Base-by-base conservation (phyloP, 2,113 vertebrate species). In the Phylloscopus whistleri region DNA sequence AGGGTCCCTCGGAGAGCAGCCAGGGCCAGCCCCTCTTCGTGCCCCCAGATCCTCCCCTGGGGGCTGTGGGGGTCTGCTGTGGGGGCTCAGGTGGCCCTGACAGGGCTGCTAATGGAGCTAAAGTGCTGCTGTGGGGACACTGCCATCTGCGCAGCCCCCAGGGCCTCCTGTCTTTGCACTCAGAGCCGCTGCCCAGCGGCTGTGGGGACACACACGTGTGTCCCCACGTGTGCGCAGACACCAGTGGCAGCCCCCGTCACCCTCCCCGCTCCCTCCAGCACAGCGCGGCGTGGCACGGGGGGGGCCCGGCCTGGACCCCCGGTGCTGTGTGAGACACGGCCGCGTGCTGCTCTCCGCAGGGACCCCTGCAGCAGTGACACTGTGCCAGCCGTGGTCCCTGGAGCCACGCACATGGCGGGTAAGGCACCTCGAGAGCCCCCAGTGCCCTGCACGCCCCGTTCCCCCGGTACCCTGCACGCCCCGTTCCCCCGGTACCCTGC, bases 21-120 rank as follows among this genome's bases (percentile, higher is more conserved):
- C 0, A 3, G 59, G 56, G 48, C 16, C 56, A 66, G 53, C 56
- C 37, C 9, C 49, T 46, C 48, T 51, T 56, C 7, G 1, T 37
- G 41, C 16, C 66, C 20, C 77, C 67, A 15, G 53, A 51, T 27
- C 43, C n/a, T 22, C 33, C 48, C 52, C 43, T 16, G 1, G 2
- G 31, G 35, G 20, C 19, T 1, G 1, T 0, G 3, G 19, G 51
- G 51, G 8, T 43, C 49, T 75, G 53, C 24, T 30, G 24, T 0
- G 20, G 76, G 78, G 92, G 84, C 88, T 95, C 95, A 94, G 80
- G 60, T 93, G 97, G 46, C 70, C 53, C 79, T 51, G 37, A 33
- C 73, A 82, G 78, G 84, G 95, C 95, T 88, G 82, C 94, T 98
- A 97, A 98, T 97, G 96, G 95, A 64, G 30, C 75, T 95, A 87